Base-by-base conservation (phyloP, 2,888 invertebrate genomes). In the Nemotelus nigrinus region DNA sequence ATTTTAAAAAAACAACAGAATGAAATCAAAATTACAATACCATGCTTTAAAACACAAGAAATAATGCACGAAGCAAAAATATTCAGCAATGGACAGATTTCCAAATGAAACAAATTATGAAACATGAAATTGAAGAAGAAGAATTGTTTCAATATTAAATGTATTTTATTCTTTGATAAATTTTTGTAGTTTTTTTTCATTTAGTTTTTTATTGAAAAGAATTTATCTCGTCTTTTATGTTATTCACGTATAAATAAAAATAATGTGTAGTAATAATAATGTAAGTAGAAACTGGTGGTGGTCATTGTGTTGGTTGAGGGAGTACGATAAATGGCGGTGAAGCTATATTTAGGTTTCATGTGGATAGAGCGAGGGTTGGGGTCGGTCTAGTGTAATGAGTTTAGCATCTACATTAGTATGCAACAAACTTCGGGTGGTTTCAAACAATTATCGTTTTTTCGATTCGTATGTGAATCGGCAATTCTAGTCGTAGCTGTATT, bases 361-460 rank as follows among this genome's bases (percentile, higher is more conserved):
- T 43, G 63, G 43, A 10, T 5, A 63, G 41, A 43, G 63, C 45
- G 44, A 5, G 10, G 47, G 48, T 3, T 8, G 64, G 64, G 8
- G 7, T 43, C 43, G 63, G 43, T 0, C 8, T 39, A 10, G 41
- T 6, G 50, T 7, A 55, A 25, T 68, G 53, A 41, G 45, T 72
- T 50, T 78, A 67, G 74, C 43, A 64, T 64, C 80, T 81, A 81
- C 81, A 81, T 81, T 78, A 81, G 77, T 60, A 81, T 78, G 80
- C 81, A 81, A 81, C 81, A 81, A 72, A 81, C 78, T 79, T 81
- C 81, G 67, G 80, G 80, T 80, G 81, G 79, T 53, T 74, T 74
- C 25, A 74, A 4, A 74, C 60, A 74, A 60, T 74, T 74, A 8
- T 74, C 74, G 74, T 47, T 25, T 7, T 68, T 68, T 7, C 41